Evolutionary conservation across 2,888 invertebrate genomes (phyloP).

Genomic region (Sesamia inferens): DNA sequence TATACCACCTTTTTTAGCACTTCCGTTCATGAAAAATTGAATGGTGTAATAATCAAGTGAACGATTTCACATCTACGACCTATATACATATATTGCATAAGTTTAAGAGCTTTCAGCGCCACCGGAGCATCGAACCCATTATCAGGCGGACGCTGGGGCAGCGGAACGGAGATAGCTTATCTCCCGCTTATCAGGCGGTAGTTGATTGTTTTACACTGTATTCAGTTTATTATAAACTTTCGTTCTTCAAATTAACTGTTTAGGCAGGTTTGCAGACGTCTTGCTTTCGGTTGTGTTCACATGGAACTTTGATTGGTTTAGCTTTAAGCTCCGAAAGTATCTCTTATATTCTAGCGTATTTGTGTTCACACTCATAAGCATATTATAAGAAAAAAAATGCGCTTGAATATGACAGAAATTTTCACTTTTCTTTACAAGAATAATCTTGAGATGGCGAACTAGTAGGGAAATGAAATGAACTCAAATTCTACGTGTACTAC

Average conservation of each 20-base stretch:
- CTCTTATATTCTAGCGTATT: background rate
- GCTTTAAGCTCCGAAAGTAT: background rate
- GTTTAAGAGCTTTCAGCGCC: slow-evolving; percentile 59
- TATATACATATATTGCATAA: slow-evolving; percentile 36
- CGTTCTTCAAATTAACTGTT: slow-evolving; percentile 12
- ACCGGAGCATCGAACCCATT: slow-evolving; percentile 72
- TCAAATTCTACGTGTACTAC: background rate
- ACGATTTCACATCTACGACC: slow-evolving; percentile 23
- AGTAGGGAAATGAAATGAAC: background rate
- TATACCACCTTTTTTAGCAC: background rate
- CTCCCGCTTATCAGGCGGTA: slow-evolving; percentile 66
- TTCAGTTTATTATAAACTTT: slow-evolving; percentile 27
- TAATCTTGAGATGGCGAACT: background rate
- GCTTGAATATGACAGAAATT: too few relatives aligned
- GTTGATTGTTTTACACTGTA: slow-evolving; percentile 48
- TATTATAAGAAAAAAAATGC: too few relatives aligned
- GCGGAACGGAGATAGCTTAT: slow-evolving; percentile 79
- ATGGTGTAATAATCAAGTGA: background rate
- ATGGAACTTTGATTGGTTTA: too few relatives aligned
- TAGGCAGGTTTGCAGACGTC: background rate
- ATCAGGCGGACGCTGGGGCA: slow-evolving; percentile 78
- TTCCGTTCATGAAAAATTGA: background rate
- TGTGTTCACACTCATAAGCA: too few relatives aligned
- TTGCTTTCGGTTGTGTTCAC: background rate
- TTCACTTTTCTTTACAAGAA: too few relatives aligned